Conservation (phyloP, 2,113 vertebrate species). For the Nothobranchius kuhntae region DNA sequence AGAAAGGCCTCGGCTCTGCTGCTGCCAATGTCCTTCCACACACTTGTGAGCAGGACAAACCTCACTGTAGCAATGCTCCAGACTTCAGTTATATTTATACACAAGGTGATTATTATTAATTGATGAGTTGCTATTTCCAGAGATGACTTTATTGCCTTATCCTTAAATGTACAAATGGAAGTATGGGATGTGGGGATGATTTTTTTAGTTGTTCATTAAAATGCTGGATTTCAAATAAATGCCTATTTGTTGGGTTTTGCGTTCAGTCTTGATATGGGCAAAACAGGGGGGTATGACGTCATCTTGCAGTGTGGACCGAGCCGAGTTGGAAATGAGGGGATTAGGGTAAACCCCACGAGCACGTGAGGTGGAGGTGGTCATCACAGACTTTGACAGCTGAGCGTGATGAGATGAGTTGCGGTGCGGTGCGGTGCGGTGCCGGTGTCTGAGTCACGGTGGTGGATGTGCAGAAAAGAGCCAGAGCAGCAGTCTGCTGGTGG, state of each 20-base stretch:
- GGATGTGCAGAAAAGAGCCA: conserved; percentile 52
- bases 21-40: conserved; percentile 13
- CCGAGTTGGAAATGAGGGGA: not conserved
- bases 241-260: conserved; percentile 5
- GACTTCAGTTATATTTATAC: conserved; percentile 78
- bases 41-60: conserved; percentile 28
- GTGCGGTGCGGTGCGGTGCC: conserved; percentile 12
- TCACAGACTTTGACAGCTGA: not conserved
- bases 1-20: conserved; percentile 17
- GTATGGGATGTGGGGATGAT: conserved; percentile 24
- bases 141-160: conserved; percentile 79
- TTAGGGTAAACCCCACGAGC: not conserved
- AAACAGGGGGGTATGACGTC: conserved; percentile 71
- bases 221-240: conserved; percentile 78
- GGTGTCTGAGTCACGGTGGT: conserved; percentile 54
- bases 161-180: conserved; percentile 77
- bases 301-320: conserved; percentile 74
- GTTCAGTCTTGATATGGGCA: conserved; percentile 13
- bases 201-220: conserved; percentile 81
- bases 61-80: conserved; percentile 71
- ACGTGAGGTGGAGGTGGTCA: not conserved
- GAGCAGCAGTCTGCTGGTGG: conserved; percentile 61
- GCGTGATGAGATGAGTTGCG: conserved; percentile 32
- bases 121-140: conserved; percentile 68
- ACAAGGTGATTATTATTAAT: conserved; percentile 69